Evolutionary conservation across 2,797 vertebrate genomes (phyloP).

Genomic region (Calcarius lapponicus): DNA sequence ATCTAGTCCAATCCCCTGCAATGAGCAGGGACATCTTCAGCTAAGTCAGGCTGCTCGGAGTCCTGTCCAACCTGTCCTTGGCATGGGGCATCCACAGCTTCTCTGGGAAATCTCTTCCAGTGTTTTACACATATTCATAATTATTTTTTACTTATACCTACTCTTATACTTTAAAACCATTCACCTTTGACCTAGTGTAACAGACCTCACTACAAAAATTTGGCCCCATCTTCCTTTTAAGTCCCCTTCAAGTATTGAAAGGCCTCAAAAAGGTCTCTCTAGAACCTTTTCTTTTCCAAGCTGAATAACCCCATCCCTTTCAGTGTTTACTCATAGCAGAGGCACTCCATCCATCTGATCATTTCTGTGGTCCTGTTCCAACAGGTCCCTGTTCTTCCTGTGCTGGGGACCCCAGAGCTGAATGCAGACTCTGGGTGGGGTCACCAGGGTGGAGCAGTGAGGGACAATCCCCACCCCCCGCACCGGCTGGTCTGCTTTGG

Average conservation of each 20-base stretch:
- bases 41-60: background rate
- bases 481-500: fast-evolving
- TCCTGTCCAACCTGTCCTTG: background rate
- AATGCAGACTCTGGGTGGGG: fast-evolving
- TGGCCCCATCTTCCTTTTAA: background rate
- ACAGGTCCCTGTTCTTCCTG: background rate
- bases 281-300: background rate
- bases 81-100: background rate
- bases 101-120: background rate
- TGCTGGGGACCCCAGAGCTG: background rate
- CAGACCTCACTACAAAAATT: background rate
- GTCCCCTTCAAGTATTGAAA: background rate
- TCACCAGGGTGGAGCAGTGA: fast-evolving
- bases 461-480: fast-evolving
- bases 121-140: background rate
- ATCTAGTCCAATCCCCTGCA: background rate
- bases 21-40: background rate
- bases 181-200: background rate
- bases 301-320: background rate
- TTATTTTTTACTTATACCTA: background rate
- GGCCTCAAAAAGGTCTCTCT: fast-evolving
- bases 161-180: background rate
- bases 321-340: background rate
- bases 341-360: background rate
- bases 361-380: background rate